Evolutionary conservation across 2,888 invertebrate species (phyloP).

Genomic region (Pterobdella sp.): DNA sequence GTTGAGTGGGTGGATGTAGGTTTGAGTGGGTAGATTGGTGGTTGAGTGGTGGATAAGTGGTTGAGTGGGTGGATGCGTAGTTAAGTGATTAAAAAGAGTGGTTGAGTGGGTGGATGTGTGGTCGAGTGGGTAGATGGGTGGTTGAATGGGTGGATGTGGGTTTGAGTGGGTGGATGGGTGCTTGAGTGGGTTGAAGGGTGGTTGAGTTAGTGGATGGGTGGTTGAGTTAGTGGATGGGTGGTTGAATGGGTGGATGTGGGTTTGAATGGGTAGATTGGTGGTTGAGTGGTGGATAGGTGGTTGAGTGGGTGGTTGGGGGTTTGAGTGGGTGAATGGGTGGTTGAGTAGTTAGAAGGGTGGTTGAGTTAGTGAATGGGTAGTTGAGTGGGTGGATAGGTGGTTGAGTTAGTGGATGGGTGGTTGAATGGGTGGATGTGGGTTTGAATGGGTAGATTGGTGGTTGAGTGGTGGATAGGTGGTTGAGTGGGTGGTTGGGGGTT

Average conservation of each 20-base stretch:
- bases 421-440: not conserved
- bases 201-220: not conserved
- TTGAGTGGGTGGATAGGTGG: constrained; percentile 37
- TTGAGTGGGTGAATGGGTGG: not conserved
- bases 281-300: constrained; percentile 47
- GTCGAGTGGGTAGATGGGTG: not conserved
- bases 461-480: not conserved
- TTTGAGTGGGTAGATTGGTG: not conserved
- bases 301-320: constrained; percentile 48
- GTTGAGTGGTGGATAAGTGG: not conserved
- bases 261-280: too few relatives aligned
- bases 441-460: too few relatives aligned
- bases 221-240: not conserved
- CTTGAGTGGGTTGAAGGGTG: not conserved
- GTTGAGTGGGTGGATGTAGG: not conserved
- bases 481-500: not conserved
- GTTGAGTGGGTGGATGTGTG: not conserved
- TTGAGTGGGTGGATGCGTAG: not conserved
- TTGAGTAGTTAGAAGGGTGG: not conserved
- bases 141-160: constrained; percentile 47
- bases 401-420: not conserved
- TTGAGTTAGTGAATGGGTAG: constrained; percentile 43
- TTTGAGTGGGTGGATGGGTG: constrained; percentile 47
- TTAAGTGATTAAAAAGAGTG: too few relatives aligned
- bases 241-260: not conserved